phyloP scores from a whole-genome alignment of 2,797 vertebrate genomes.

The Kryptolebias ocellatus region DNA sequence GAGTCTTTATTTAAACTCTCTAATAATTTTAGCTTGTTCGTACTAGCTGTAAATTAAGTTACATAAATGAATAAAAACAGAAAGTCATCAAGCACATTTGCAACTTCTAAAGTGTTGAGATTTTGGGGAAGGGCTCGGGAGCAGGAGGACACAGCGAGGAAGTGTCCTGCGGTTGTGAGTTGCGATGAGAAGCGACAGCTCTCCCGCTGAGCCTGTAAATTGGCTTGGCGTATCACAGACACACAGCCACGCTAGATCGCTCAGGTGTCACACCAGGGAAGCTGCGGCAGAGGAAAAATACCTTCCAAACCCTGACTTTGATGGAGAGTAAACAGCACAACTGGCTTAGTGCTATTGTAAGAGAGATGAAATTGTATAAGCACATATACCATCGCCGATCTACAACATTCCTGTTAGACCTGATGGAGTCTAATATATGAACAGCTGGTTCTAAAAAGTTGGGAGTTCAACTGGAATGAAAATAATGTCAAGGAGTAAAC shows the following conservation, averaged over 20 bases:
- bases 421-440: slow-evolving; percentile 34
- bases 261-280: slow-evolving; percentile 81
- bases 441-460: slow-evolving; percentile 28
- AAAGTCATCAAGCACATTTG: slow-evolving; percentile 42
- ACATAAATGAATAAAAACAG: too few species aligned
- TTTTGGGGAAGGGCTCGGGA: slow-evolving; percentile 59
- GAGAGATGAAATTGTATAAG: slow-evolving; percentile 66
- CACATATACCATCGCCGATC: slow-evolving; percentile 48
- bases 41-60: not conserved
- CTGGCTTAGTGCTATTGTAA: slow-evolving; percentile 73
- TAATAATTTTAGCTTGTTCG: not conserved
- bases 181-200: slow-evolving; percentile 78
- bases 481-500: slow-evolving; percentile 6
- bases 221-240: slow-evolving; percentile 81
- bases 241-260: slow-evolving; percentile 80
- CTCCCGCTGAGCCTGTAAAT: slow-evolving; percentile 81
- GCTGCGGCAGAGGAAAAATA: slow-evolving; percentile 77
- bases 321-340: slow-evolving; percentile 78
- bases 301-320: slow-evolving; percentile 79
- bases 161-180: slow-evolving; percentile 79
- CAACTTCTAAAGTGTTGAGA: slow-evolving; percentile 60
- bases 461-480: slow-evolving; percentile 15
- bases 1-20: too few species aligned
- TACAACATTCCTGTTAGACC: slow-evolving; percentile 37
- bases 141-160: slow-evolving; percentile 65